Evolutionary conservation across 2,113 vertebrate species (phyloP), one percentile per base, ranked within the genome.

Genomic region (Petromus typicus): DNA sequence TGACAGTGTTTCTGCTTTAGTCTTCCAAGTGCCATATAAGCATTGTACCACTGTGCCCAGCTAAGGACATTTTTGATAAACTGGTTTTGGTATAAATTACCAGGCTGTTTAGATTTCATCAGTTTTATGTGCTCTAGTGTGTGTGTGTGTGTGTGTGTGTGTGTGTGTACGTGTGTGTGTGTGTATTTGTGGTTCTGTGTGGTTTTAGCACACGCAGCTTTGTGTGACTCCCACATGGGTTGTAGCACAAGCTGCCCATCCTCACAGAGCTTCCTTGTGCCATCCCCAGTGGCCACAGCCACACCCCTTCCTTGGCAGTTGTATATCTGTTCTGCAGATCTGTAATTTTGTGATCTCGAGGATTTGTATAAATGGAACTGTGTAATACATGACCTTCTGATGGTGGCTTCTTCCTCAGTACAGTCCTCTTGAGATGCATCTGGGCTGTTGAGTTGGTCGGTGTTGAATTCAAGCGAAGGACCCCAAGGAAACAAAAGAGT

Each of bases 191-290:
- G n/a, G n/a, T n/a, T n/a, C n/a, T 13, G 18, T 23, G 0, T 71
- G 45, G 40, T 57, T 40, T 23, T 37, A 11, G 56, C 59, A 12
- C 3, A 0, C 3, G 3, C 10, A 43, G 80, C 37, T 43, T 89
- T 2, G 0, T 9, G 59, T 56, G 5, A 23, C 23, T 63, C 34
- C n/a, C 25, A 4, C 6, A 2, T 27, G 13, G 14, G 9, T 43
- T 1, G 5, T 14, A 64, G 56, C 4, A 16, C 18, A 17, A n/a
- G 6, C 71, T 48, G 11, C 12, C 9, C 14, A 3, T 57, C 20
- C 2, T 32, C 32, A 23, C 45, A 48, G 1, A 71, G 32, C 59
- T 59, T 4, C 6, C 37, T n/a, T 6, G 16, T 45, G 69, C 48
- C 23, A 4, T n/a, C 7, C 7, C 0, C 4, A 9, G 25, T 0